Evolutionary conservation across 2,113 vertebrate species (phyloP), one percentile per base, ranked within the genome.

Genomic region (Nesospiza acunhae): DNA sequence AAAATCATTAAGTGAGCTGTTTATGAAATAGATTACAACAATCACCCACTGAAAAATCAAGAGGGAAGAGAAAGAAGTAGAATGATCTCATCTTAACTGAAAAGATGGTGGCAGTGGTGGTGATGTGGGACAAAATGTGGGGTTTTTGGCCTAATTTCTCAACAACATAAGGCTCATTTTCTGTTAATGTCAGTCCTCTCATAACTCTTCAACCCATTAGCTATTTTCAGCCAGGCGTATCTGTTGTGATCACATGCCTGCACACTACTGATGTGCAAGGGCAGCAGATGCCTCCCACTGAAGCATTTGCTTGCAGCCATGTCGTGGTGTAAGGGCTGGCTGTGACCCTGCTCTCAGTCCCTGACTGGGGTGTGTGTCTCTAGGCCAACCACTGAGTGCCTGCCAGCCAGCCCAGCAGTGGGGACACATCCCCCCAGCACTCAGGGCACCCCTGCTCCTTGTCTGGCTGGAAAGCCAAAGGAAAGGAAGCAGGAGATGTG

Each of bases 191-290:
- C 52, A 85, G 56, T 68, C 30, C 67, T 72, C 64, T 81, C 17
- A 4, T 35, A 90, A 72, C 69, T 91, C 90, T 81, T 89, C 64
- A 77, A n/a, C 22, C 52, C 60, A 37, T 67, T 81, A 75, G 64
- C 75, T 94, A 42, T 87, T 91, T 91, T 87, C 85, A 91, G 74
- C 84, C 81, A 84, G 64, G 78, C 55, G 9, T 59, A 49, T 11
- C 77, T 84, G 94, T 87, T 93, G 73, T 94, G 84, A 89, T 91
- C 46, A 46, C 69, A 84, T 87, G 69, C 87, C 73, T 84, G 24
- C 60, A 81, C 78, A 78, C 13, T 70, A 67, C 23, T 39, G 85
- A 67, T 91, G 77, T 81, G 74, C 52, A 70, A 6, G 69, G 33
- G 88, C 75, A 90, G 59, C 85, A 89, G 90, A 67, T 84, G 81